A percentile compares a stretch with the other conserved stretches of the same genome.
These are phyloP conservation scores for Invenusta paracnida DNA, from an alignment of 2,888 invertebrate genomes.

Conservation along the genomic window DNA sequence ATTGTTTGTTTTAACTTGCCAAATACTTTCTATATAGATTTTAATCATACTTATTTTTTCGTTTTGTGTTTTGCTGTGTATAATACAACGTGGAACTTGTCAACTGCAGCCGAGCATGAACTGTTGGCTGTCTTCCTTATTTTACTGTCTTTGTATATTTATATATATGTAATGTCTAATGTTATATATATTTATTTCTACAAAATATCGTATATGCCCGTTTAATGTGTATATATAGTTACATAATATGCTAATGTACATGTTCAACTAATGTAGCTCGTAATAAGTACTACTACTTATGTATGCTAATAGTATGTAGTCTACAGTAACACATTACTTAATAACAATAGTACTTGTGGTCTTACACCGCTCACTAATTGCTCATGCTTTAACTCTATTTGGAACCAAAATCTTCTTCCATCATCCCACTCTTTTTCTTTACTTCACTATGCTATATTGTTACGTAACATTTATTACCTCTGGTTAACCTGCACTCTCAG, in stretches of 20 bases:
- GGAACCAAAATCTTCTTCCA: background rate
- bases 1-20: background rate
- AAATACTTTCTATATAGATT: background rate
- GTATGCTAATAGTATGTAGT: background rate
- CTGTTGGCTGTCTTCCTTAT: background rate
- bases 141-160: background rate
- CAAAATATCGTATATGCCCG: background rate
- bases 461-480: background rate
- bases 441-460: background rate
- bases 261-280: background rate
- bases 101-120: background rate
- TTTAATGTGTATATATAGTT: conserved; percentile 3
- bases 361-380: background rate
- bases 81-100: background rate
- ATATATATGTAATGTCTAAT: background rate
- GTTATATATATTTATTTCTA: background rate
- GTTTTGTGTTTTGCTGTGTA: background rate
- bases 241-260: background rate
- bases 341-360: background rate
- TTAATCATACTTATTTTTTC: background rate
- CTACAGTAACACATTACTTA: background rate
- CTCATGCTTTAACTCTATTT: no score
- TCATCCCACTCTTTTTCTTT: background rate
- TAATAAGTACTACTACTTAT: background rate
- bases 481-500: background rate